phyloP scores from a whole-genome alignment of 2,113 vertebrate genomes.

The Cololabis saira region DNA sequence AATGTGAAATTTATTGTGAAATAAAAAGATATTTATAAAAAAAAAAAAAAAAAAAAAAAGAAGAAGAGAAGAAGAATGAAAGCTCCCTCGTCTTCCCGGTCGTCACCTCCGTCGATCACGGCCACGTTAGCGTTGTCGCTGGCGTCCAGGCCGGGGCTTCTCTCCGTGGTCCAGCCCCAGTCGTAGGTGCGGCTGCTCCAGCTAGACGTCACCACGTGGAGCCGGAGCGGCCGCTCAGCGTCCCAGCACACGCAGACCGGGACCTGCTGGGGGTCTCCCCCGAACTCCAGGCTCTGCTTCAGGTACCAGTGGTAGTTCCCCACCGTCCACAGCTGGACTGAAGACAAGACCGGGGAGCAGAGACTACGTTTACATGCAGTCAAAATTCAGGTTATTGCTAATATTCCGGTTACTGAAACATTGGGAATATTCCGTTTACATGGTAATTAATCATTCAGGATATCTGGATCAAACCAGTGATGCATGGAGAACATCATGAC shows the following conservation, averaged over 20 bases:
- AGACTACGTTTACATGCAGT: no score
- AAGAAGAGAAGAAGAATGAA: no score
- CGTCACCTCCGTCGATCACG: constrained; percentile 93
- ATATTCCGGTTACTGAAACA: no score
- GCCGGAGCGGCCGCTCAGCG: constrained; percentile 78
- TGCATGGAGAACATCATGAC: no score
- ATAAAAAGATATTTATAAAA: no score
- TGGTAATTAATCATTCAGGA: no score
- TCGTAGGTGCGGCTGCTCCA: constrained; percentile 89
- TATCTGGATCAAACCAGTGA: no score
- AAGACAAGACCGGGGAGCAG: background rate
- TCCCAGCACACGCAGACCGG: constrained; percentile 91
- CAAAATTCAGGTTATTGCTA: no score
- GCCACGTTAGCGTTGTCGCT: constrained; percentile 87
- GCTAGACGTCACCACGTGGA: constrained; percentile 84
- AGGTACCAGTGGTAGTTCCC: constrained; percentile 98
- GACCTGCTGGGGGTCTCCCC: constrained; percentile 68
- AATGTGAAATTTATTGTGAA: no score
- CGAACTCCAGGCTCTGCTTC: constrained; percentile 92
- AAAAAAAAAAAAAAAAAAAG: no score
- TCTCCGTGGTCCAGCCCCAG: constrained; percentile 91
- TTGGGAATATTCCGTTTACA: no score
- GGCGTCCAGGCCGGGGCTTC: constrained; percentile 75
- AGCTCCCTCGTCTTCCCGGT: background rate
- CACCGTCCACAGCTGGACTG: constrained; percentile 94